phyloP scores from a whole-genome alignment of 1,140 invertebrate species.

The Drosophila pandora region DNA sequence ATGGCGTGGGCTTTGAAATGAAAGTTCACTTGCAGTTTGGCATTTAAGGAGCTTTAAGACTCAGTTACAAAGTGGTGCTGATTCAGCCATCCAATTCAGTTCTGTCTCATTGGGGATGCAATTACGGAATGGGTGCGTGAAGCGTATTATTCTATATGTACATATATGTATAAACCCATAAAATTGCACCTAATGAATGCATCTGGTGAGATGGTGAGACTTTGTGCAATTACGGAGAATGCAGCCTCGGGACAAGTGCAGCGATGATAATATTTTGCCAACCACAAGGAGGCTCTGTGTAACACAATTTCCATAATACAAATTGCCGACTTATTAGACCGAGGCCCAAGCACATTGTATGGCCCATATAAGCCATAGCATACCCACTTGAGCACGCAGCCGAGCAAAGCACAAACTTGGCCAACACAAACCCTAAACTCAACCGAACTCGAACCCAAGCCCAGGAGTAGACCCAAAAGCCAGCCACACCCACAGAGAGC shows the following conservation, averaged over 20 bases:
- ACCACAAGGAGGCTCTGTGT: not conserved
- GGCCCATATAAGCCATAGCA: slow-evolving; percentile 18
- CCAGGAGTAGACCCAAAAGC: not conserved
- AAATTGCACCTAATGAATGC: slow-evolving; percentile 25
- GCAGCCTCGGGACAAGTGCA: slow-evolving; percentile 1
- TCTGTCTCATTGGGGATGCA: slow-evolving; percentile 45
- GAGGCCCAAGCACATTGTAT: slow-evolving; percentile 18
- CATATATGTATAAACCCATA: not conserved
- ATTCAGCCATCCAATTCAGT: slow-evolving; percentile 18
- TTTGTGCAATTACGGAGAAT: slow-evolving; percentile 9
- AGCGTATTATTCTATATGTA: slow-evolving; percentile 7
- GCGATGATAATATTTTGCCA: slow-evolving; percentile 6
- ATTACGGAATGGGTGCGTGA: slow-evolving; percentile 51
- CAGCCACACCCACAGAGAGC: slow-evolving; percentile 7
- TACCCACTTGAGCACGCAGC: slow-evolving; percentile 64
- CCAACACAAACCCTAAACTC: slow-evolving; percentile 10
- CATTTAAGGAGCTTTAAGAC: slow-evolving; percentile 52
- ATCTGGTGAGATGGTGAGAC: slow-evolving; percentile 14
- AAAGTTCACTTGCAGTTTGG: slow-evolving; percentile 37
- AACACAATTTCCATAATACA: slow-evolving; percentile 41
- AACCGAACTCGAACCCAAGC: not conserved
- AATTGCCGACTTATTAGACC: slow-evolving; percentile 51
- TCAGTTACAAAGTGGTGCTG: not conserved
- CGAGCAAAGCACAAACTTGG: slow-evolving; percentile 40
- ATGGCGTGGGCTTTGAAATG: slow-evolving; percentile 53